Conservation (phyloP, 2,797 vertebrate genomes). For the Xiphophorus birchmanni region DNA sequence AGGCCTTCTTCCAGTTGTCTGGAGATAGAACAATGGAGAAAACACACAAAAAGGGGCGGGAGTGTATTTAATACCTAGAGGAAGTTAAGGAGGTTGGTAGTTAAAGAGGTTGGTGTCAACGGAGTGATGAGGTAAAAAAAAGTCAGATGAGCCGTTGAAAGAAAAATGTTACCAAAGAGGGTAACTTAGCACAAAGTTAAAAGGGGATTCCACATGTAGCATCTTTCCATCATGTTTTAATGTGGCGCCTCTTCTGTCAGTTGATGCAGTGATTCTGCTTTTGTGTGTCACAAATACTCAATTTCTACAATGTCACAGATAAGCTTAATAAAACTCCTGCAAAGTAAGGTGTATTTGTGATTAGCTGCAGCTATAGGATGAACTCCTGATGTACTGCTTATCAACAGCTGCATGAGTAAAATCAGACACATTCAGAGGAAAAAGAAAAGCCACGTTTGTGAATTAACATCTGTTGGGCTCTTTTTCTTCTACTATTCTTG, state of each 20-base stretch:
- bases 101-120: neutral
- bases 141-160: constrained; percentile 26
- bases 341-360: neutral
- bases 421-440: neutral
- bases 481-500: neutral
- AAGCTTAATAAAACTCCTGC: neutral
- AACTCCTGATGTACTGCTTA: neutral
- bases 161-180: constrained; percentile 26
- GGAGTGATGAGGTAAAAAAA: constrained; percentile 10
- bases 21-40: constrained; percentile 45
- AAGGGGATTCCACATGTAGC: constrained; percentile 23
- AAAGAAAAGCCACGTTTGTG: neutral
- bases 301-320: neutral
- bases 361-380: neutral
- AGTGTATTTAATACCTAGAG: constrained; percentile 25
- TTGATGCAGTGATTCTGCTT: constrained; percentile 17
- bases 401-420: neutral
- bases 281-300: neutral
- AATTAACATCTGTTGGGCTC: neutral
- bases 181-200: constrained; percentile 1
- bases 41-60: constrained; percentile 19
- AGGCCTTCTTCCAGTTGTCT: constrained; percentile 65
- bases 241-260: constrained; percentile 3
- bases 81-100: constrained; percentile 36
- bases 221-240: constrained; percentile 3